These are phyloP conservation scores for Drosophila nannoptera DNA, from an alignment of 1,140 invertebrate species.

Conservation along the genomic window DNA sequence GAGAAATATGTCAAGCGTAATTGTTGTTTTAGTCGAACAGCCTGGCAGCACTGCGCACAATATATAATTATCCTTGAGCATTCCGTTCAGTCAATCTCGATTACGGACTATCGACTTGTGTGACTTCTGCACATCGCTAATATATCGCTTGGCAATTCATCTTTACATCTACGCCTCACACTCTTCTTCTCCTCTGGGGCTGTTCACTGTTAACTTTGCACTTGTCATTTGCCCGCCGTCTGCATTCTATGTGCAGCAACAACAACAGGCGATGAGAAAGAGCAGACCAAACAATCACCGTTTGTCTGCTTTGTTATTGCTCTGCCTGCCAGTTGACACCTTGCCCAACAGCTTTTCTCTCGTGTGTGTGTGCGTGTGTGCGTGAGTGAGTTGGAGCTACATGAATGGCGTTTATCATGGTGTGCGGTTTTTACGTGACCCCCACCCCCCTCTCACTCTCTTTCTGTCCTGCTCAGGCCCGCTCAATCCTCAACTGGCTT, in stretches of 20 bases:
- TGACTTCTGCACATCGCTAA: neutral
- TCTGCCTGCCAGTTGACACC: slow-evolving; percentile 59
- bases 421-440: slow-evolving; percentile 51
- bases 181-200: slow-evolving; percentile 1
- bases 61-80: neutral
- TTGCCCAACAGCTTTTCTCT: slow-evolving; percentile 42
- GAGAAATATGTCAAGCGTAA: slow-evolving; percentile 8
- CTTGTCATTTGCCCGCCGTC: slow-evolving; percentile 44
- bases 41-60: slow-evolving; percentile 6
- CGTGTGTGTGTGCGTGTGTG: slow-evolving; percentile 26
- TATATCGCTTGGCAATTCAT: neutral
- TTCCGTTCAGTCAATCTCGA: neutral
- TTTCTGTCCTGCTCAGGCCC: neutral
- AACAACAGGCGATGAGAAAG: slow-evolving; percentile 21
- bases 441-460: slow-evolving; percentile 4
- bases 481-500: neutral
- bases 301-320: slow-evolving; percentile 62
- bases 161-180: neutral
- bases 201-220: slow-evolving; percentile 50
- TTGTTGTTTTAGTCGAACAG: slow-evolving; percentile 9
- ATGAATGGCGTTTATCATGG: slow-evolving; percentile 69
- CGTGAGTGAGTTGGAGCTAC: slow-evolving; percentile 30
- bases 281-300: slow-evolving; percentile 59
- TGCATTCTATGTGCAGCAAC: slow-evolving; percentile 29
- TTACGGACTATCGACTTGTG: neutral